Evolutionary conservation across 1,140 invertebrate species (phyloP).

Genomic region (Tribolium castaneum): DNA sequence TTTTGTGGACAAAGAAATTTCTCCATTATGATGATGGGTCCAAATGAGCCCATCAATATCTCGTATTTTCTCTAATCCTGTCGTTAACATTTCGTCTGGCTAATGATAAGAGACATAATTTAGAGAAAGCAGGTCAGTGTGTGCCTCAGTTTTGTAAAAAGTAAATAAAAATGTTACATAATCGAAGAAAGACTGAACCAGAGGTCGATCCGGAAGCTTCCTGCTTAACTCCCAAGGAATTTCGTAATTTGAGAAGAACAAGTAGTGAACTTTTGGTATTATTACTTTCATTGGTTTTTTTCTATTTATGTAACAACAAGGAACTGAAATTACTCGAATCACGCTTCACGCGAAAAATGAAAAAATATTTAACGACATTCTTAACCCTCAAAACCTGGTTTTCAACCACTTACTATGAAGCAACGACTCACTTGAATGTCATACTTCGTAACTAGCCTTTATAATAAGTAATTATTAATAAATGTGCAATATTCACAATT

Average conservation of each 20-base stretch:
- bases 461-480: not conserved
- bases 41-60: not conserved
- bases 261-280: not conserved
- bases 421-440: not conserved
- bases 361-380: not conserved
- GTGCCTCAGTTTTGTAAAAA: not conserved
- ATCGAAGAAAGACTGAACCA: not conserved
- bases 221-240: not conserved
- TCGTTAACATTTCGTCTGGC: not conserved
- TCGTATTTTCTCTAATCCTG: not conserved
- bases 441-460: not conserved
- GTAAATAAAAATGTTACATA: not conserved
- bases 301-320: not conserved
- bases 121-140: slow-evolving; percentile 20
- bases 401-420: not conserved
- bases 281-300: not conserved
- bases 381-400: not conserved
- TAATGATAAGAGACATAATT: not conserved
- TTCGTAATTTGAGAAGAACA: not conserved
- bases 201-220: not conserved
- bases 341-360: not conserved
- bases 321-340: not conserved
- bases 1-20: not conserved
- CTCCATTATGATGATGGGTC: not conserved
- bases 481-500: not conserved